Evolutionary conservation across 2,113 vertebrate genomes (phyloP).

Genomic region (Eptesicus fuscus): DNA sequence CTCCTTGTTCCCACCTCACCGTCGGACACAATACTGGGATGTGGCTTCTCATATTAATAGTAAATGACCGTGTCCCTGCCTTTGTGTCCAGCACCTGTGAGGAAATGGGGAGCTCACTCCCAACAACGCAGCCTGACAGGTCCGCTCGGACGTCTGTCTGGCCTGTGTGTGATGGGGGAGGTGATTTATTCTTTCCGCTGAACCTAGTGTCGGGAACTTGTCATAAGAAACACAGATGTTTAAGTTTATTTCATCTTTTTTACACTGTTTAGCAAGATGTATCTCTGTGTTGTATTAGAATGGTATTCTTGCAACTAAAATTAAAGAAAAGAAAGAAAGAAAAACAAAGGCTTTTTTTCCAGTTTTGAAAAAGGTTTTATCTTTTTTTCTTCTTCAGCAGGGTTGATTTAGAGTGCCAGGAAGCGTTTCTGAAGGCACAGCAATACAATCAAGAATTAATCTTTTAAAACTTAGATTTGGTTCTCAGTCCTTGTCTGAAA

Average conservation of each 20-base stretch:
- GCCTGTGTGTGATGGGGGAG: accelerated
- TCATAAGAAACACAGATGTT: neutral
- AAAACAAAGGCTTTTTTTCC: neutral
- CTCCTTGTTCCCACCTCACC: neutral
- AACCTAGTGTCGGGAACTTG: neutral
- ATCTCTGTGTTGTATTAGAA: neutral
- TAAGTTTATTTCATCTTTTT: neutral
- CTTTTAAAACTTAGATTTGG: neutral
- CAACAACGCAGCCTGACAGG: accelerated
- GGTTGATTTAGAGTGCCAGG: neutral
- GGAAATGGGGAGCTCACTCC: neutral
- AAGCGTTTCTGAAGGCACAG: neutral
- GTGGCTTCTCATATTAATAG: neutral
- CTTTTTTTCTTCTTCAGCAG: neutral
- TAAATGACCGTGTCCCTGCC: neutral
- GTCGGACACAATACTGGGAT: neutral
- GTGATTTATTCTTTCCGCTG: neutral
- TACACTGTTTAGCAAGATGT: neutral
- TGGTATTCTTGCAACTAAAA: neutral
- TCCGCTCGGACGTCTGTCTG: neutral
- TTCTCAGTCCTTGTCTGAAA: conserved; percentile 13
- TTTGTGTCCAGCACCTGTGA: neutral
- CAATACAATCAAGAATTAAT: neutral
- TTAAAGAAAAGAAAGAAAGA: neutral
- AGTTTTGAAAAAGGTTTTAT: neutral